Evolutionary conservation across 2,888 invertebrate species (phyloP), one percentile per base, ranked within the genome.

Genomic region (Chrysomela aeneicollis): DNA sequence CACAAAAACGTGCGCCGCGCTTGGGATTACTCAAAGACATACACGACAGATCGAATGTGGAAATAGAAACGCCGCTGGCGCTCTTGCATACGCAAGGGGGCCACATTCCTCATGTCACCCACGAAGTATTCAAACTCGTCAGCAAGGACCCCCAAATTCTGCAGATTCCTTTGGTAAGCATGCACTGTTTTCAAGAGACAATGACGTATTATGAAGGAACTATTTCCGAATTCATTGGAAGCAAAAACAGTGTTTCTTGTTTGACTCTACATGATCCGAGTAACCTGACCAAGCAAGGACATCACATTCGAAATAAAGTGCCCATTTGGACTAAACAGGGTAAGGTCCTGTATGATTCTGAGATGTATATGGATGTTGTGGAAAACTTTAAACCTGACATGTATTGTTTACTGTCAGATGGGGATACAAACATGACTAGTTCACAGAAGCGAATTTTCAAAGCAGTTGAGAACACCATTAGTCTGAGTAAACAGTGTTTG

Each of bases 241-340:
- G 86, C 81, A 76, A 85, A 78, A 83, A 82, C 78, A 74, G 83
- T 79, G 69, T 87, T 75, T 85, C 84, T 67, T 79, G 85, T 63
- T 63, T 86, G 32, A 87, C 89, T 12, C 80, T 91, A 17, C 90
- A 92, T 78, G 94, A 94, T 83, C 87, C 92, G 0, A 88, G 89
- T 66, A 87, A 87, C 73, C 76, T 82, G 18, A 87, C 89, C 3
- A 89, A 88, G n/a, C 73, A 85, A 6, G 93, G 94, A 0, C 90
- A 89, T 78, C 92, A 94, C 80, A 88, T 90, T 71, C 87, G 87
- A 57, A 84, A 88, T 63, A 86, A 87, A 57, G 85, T 93, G 9
- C 91, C 95, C 0, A 76, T 96, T 15, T 96, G 93, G 90, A 89
- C 92, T 0, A 88, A 89, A 75, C 86, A 87, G 69, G 97, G 96